phyloP scores from a whole-genome alignment of 2,888 invertebrate species.

The Cryptops parisi region DNA sequence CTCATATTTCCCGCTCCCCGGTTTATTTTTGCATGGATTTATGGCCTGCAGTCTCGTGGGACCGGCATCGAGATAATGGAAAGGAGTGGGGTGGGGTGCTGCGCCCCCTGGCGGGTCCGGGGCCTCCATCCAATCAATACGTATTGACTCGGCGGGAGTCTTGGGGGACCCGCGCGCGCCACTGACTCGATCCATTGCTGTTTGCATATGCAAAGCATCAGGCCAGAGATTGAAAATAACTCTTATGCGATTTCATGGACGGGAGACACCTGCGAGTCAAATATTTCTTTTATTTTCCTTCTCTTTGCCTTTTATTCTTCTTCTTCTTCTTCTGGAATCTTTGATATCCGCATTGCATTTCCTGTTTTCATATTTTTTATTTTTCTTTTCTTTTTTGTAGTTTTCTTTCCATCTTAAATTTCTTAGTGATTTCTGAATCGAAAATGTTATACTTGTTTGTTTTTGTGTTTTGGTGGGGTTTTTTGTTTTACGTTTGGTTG shows the following conservation, averaged over 20 bases:
- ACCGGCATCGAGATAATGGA: conserved; percentile 13
- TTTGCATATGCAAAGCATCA: conserved; percentile 13
- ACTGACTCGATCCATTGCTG: conserved; percentile 7
- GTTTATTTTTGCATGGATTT: conserved; percentile 15
- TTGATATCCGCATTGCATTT: too few species aligned
- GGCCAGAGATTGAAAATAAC: conserved; percentile 7
- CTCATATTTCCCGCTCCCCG: conserved; percentile 13
- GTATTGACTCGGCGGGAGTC: conserved; percentile 14
- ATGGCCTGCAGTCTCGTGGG: conserved; percentile 9
- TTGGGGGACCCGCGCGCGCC: conserved; percentile 10
- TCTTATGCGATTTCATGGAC: conserved; percentile 5
- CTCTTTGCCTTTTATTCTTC: too few species aligned
- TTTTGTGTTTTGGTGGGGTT: too few species aligned
- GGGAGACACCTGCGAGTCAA: not conserved
- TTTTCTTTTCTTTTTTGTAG: too few species aligned
- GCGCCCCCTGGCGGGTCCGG: not conserved
- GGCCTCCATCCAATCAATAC: conserved; percentile 15
- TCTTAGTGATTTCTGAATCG: too few species aligned
- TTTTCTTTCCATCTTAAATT: too few species aligned
- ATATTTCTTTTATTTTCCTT: too few species aligned
- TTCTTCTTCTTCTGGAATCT: too few species aligned
- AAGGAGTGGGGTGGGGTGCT: conserved; percentile 10
- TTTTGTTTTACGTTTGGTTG: too few species aligned
- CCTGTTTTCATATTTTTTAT: too few species aligned
- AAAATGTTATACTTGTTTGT: too few species aligned